Evolutionary conservation across 2,888 invertebrate species (phyloP).

Genomic region (Nephrotoma flavescens): DNA sequence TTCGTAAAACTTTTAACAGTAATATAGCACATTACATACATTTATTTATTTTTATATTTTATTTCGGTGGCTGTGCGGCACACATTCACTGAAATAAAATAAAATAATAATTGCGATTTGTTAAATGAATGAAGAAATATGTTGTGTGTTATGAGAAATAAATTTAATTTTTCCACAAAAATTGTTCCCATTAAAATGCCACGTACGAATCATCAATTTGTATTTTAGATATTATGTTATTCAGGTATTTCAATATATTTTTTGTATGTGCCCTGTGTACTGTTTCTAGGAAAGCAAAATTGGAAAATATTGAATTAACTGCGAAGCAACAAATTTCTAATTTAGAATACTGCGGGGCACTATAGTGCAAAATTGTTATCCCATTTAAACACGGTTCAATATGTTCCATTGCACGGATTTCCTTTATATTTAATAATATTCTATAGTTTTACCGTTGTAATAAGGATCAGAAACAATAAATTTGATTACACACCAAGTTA

Average conservation of each 20-base stretch:
- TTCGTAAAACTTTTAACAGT: background rate
- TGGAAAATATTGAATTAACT: background rate
- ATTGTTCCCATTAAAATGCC: background rate
- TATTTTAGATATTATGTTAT: background rate
- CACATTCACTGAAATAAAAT: background rate
- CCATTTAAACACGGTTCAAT: background rate
- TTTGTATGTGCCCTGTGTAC: background rate
- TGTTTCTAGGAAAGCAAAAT: background rate
- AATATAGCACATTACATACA: background rate
- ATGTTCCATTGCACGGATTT: background rate
- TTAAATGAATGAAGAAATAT: background rate
- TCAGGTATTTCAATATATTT: background rate
- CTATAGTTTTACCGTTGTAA: background rate
- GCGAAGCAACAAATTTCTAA: background rate
- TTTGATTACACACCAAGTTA: background rate
- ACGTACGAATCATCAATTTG: background rate
- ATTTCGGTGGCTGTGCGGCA: too few species aligned
- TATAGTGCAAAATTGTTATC: background rate
- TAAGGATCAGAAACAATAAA: background rate
- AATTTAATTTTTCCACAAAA: background rate
- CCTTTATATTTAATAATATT: background rate
- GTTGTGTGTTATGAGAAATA: background rate
- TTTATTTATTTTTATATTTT: too few species aligned
- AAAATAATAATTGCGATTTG: background rate
- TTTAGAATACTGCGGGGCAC: background rate